A percentile compares a stretch with the other conserved stretches of the same genome.
Evolutionary conservation across 2,888 invertebrate species (phyloP).

Genomic region (Serripes groenlandicus): DNA sequence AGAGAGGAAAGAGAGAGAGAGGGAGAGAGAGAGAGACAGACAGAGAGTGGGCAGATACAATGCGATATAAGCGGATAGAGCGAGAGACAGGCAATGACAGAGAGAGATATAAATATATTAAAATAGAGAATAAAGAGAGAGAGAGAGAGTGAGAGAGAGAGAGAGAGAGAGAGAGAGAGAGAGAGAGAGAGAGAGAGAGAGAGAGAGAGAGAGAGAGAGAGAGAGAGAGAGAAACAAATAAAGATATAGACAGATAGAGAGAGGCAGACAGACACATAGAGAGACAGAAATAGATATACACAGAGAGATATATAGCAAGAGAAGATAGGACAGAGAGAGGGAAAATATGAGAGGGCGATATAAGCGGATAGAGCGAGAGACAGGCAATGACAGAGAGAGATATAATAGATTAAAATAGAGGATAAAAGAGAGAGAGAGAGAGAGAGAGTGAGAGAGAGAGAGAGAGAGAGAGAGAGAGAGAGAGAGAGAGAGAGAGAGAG

Average conservation of each 20-base stretch:
- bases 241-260: conserved; percentile 8
- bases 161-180: conserved; percentile 18
- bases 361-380: too few relatives aligned
- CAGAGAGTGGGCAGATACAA: background rate
- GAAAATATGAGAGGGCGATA: too few relatives aligned
- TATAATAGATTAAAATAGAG: too few relatives aligned
- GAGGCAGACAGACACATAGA: conserved; percentile 1
- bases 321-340: too few relatives aligned
- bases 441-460: too few relatives aligned
- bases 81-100: background rate
- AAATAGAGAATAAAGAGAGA: background rate
- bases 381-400: too few relatives aligned
- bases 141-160: background rate
- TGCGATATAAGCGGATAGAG: background rate
- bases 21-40: background rate
- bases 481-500: too few relatives aligned
- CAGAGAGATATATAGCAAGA: too few relatives aligned
- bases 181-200: conserved; percentile 15
- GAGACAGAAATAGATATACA: background rate
- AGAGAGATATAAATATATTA: background rate
- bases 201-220: conserved; percentile 15
- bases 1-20: too few relatives aligned
- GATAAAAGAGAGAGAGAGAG: too few relatives aligned
- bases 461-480: too few relatives aligned
- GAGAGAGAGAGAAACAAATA: conserved; percentile 15